Evolutionary conservation across 2,113 vertebrate genomes (phyloP), one percentile per base, ranked within the genome.

Genomic region (Pomatorhinus ruficollis): DNA sequence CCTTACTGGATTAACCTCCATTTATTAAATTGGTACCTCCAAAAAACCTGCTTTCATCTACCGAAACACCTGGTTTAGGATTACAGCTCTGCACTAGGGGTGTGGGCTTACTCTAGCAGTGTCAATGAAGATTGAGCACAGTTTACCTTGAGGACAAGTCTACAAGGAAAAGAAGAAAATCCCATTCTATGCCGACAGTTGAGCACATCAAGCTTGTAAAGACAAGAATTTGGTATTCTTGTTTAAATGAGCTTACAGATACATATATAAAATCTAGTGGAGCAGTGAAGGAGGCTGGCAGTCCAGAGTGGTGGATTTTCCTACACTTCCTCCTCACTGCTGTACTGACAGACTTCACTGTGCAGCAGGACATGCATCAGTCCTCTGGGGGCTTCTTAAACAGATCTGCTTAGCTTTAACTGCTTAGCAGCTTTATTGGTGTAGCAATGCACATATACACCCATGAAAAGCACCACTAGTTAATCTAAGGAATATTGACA

Each of bases 91-190:
- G 81, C 50, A 60, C 50, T 15, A 35, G 19, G 15, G 23, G 15
- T 15, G 12, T 50, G 56, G 50, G 19, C 25, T 75, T 60, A 49
- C 45, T 75, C 31, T 37, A 74, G 45, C 16, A 50, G n/a, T 6
- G 14, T 8, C 79, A 40, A 24, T 17, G 33, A 63, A 83, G 30
- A 25, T 2, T 47, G 15, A 49, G 15, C 39, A 69, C 0, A 0
- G 25, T 60, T 91, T 75, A 45, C 11, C 13, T 15, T 31, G 61
- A 50, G n/a, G 72, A 15, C 2, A 15, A 52, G 30, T 22, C 45
- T 75, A 61, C 60, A 54, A 59, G 44, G 39, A 30, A 77, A 52
- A 68, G 56, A 78, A 74, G 19, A 69, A 50, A 69, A 89, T 45
- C 37, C 12, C 15, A 61, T 79, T 83, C 71, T 47, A 15, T 23